Evolutionary conservation across 1,140 invertebrate species (phyloP), one percentile per base, ranked within the genome.

Genomic region (Apocrypta bakeri): DNA sequence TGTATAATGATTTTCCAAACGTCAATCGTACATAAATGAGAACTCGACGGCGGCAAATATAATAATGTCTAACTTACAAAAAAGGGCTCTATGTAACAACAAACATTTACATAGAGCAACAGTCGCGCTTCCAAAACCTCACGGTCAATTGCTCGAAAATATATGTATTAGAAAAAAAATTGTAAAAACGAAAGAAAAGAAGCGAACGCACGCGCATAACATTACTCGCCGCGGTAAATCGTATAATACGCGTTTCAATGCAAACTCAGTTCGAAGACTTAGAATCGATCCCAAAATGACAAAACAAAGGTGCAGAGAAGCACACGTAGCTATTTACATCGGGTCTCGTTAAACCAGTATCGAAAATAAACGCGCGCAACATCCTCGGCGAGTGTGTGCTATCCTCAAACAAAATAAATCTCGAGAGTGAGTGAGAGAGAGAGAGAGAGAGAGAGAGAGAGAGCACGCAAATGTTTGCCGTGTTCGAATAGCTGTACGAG

Each of bases 291-390:
- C 48, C 48, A 68, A 68, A 68, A 29, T 68, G 64, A 68, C 9
- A 68, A 31, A 68, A 68, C 64, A 31, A 31, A 31, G 64, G 14
- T 29, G 24, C 24, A 2, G 14, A 21, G 8, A 17, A 24, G 25
- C 25, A 31, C 64, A 14, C 63, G 63, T 27, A 66, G 29, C 66
- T 48, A 69, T 79, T 68, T 79, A 79, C 76, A 69, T 79, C 76
- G 64, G 63, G 14, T 31, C 76, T 79, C 76, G 76, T 79, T 79
- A 79, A 69, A 69, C 64, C 76, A 79, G 76, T 68, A 77, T 79
- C 76, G 63, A 66, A 29, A 27, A 66, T 66, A 79, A 79, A 48
- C 64, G 76, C 56, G 12, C 74, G 56, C 56, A 64, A 37, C 1
- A 12, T 3, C 14, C 64, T 68, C 64, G 72, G 1, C 73, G 24